These are phyloP conservation scores for Auanema sp. DNA, from an alignment of 2,888 invertebrate genomes.

Conservation along the genomic window DNA sequence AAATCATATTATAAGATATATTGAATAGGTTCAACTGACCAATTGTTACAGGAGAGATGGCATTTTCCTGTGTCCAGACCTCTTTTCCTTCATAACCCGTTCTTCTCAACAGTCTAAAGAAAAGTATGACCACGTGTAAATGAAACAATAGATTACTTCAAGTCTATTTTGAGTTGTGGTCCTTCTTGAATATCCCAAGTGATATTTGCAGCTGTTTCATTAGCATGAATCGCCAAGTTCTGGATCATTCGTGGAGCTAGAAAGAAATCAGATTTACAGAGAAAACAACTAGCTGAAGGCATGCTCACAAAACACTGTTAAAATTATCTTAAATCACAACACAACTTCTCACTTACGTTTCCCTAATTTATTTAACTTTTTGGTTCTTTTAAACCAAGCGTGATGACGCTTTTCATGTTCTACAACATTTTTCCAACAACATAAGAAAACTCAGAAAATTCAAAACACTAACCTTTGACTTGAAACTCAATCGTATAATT, in stretches of 20 bases:
- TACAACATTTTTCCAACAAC: conserved; percentile 8
- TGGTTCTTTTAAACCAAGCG: conserved; percentile 13
- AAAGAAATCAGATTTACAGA: conserved; percentile 2
- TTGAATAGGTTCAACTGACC: conserved; percentile 22
- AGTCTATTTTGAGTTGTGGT: conserved; percentile 41
- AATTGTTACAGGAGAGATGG: conserved; percentile 36
- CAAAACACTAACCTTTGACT: conserved; percentile 52
- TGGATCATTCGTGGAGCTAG: conserved; percentile 59
- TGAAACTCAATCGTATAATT: conserved; percentile 54
- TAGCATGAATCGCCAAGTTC: conserved; percentile 51
- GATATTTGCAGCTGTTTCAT: conserved; percentile 47
- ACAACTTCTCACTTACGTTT: conserved; percentile 3
- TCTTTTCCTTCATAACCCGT: conserved; percentile 35
- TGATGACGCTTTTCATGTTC: conserved; percentile 14
- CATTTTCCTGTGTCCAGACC: conserved; percentile 34
- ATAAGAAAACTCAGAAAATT: neutral
- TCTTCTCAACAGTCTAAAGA: conserved; percentile 45
- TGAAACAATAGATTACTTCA: conserved; percentile 39
- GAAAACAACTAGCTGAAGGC: neutral
- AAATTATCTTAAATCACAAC: neutral
- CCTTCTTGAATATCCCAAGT: conserved; percentile 52
- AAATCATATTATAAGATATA: too few relatives aligned
- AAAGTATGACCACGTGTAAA: neutral
- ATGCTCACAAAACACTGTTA: conserved; percentile 2
- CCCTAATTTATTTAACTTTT: conserved; percentile 7